A percentile compares a stretch with the other conserved stretches of the same genome.
phyloP scores from a whole-genome alignment of 2,113 vertebrate species.

The Psittacus erithacus region DNA sequence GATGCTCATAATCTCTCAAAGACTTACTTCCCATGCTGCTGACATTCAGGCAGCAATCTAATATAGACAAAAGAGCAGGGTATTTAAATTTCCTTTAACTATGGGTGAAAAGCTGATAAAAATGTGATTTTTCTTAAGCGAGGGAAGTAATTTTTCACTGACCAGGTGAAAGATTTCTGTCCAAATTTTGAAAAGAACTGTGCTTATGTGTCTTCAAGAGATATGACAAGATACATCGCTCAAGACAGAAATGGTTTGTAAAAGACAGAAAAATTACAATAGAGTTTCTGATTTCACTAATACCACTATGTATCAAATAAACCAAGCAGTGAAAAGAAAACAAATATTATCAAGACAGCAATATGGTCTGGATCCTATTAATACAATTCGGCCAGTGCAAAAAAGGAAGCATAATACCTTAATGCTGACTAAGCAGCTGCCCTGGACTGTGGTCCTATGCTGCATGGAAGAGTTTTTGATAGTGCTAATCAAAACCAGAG shows the following conservation, averaged over 20 bases:
- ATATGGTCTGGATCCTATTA: neutral
- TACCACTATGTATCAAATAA: fast-evolving
- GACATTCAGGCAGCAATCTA: neutral
- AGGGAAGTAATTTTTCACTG: neutral
- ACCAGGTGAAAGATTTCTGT: neutral
- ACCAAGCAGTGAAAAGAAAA: neutral
- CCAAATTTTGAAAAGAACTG: neutral
- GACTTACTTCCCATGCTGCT: neutral
- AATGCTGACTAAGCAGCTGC: neutral
- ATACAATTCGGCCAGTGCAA: neutral
- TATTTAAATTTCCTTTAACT: neutral
- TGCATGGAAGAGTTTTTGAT: fast-evolving
- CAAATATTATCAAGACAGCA: too few species aligned
- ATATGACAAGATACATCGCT: too few species aligned
- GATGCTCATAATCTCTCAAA: neutral
- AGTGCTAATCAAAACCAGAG: fast-evolving
- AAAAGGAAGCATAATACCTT: neutral
- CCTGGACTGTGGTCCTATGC: fast-evolving
- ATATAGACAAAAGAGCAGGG: neutral
- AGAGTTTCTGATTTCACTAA: neutral
- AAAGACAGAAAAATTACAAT: neutral
- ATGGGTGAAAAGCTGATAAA: neutral
- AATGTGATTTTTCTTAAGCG: neutral
- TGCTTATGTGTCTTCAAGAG: neutral
- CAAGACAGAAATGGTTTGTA: neutral